Base-by-base conservation (phyloP, 2,113 vertebrate species). In the Ramphastos sulfuratus region DNA sequence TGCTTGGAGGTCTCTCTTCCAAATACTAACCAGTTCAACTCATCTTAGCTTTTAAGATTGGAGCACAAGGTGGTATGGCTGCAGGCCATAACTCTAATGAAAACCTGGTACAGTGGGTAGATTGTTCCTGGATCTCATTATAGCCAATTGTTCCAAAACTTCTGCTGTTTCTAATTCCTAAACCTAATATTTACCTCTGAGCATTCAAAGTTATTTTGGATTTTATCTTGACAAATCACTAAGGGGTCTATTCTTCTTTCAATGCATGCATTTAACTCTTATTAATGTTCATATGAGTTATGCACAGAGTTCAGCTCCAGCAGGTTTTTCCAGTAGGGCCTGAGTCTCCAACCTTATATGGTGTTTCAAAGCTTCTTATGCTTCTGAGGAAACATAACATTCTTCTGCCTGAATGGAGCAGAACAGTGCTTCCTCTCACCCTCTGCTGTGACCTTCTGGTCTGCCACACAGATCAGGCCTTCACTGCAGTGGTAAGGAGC, bases 51-150 rank as follows among this genome's bases (percentile, higher is more conserved):
- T 92, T 94, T 78, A 95, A 96, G 87, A 95, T 96, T 90, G 55
- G 70, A 94, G 90, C 87, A 80, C 87, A 96, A 96, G 93, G 94
- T 96, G 93, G 93, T 95, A 90, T 96, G 94, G 94, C 96, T 95
- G 87, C 90, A 84, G 95, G 95, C 96, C 96, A 96, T 95, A 95
- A 94, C 80, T 89, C 85, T 96, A 96, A 96, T 95, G 90, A 96
- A 94, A 96, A 94, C 94, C 93, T 93, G 89, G 94, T 95, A 96
- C 70, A 96, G 93, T 95, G 93, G 77, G 85, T 95, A 96, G 80
- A 88, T 96, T 96, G 93, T 96, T 96, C 84, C 95, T 97, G 95
- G 94, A 93, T 96, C 93, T 95, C 93, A 91, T 95, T 96, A 97
- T 77, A 94, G 86, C 67, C 90, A 87, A 89, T 90, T 97, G 76